Conservation (phyloP, 2,797 vertebrate genomes). For the Anguilla pacifica region DNA sequence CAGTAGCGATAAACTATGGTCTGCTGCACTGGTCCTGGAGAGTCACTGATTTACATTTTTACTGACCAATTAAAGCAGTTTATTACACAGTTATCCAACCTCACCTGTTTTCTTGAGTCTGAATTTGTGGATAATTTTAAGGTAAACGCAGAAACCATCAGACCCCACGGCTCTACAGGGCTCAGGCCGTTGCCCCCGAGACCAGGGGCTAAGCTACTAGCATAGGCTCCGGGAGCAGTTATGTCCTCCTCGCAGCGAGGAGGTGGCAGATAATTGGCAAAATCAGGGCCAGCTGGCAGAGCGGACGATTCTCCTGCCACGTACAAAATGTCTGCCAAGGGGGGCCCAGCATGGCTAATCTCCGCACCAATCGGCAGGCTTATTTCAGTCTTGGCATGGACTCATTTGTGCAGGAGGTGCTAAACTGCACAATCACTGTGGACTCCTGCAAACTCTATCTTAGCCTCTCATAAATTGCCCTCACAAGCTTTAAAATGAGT, state of each 20-base stretch:
- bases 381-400: slow-evolving; percentile 42
- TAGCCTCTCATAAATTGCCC: slow-evolving; percentile 19
- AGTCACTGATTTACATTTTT: too few species aligned
- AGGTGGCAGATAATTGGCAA: not conserved
- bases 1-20: too few species aligned
- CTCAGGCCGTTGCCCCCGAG: not conserved
- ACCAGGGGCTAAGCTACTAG: not conserved
- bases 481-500: slow-evolving; percentile 56
- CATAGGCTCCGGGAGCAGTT: not conserved
- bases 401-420: not conserved
- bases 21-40: too few species aligned
- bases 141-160: too few species aligned
- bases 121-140: too few species aligned
- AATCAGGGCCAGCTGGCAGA: slow-evolving; percentile 18
- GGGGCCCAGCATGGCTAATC: slow-evolving; percentile 41
- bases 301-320: slow-evolving; percentile 18
- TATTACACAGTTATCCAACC: too few species aligned
- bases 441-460: not conserved
- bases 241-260: not conserved
- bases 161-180: not conserved
- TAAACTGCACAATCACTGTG: not conserved
- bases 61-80: too few species aligned
- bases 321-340: slow-evolving; percentile 51
- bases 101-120: too few species aligned
- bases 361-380: slow-evolving; percentile 27